Evolutionary conservation across 1,140 invertebrate species (phyloP).

Genomic region (Bombus consobrinus): DNA sequence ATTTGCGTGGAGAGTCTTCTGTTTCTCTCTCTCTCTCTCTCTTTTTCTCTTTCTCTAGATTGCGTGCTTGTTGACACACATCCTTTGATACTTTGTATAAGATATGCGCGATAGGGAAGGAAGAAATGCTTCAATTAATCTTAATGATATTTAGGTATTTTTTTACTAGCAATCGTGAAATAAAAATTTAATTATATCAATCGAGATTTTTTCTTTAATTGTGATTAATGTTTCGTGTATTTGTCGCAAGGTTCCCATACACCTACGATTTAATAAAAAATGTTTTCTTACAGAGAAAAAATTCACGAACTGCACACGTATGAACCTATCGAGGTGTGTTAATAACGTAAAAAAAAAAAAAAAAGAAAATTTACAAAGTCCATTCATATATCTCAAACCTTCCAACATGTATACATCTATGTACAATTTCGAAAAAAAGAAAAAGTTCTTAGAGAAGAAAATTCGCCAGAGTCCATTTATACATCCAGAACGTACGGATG

Average conservation of each 20-base stretch:
- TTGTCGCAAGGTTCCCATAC: no score
- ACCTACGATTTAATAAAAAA: no score
- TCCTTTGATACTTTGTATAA: not conserved
- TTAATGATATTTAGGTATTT: not conserved
- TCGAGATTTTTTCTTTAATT: not conserved
- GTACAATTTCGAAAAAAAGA: no score
- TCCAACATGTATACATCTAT: no score
- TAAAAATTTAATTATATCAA: no score
- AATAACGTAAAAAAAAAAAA: not conserved
- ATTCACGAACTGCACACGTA: no score
- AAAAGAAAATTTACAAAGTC: not conserved
- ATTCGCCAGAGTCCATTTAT: no score
- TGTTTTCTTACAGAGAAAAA: no score
- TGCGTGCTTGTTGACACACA: constrained; percentile 1
- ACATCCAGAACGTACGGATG: not conserved
- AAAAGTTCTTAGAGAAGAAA: no score
- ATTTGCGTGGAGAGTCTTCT: constrained; percentile 42
- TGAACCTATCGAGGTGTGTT: not conserved
- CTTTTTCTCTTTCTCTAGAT: not conserved
- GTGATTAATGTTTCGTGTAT: no score
- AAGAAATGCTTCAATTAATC: not conserved
- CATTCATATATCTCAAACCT: no score
- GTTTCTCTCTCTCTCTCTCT: not conserved
- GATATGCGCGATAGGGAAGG: not conserved
- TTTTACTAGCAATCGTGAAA: no score